phyloP scores from a whole-genome alignment of 2,113 vertebrate species.

The Copsychus sechellarum region DNA sequence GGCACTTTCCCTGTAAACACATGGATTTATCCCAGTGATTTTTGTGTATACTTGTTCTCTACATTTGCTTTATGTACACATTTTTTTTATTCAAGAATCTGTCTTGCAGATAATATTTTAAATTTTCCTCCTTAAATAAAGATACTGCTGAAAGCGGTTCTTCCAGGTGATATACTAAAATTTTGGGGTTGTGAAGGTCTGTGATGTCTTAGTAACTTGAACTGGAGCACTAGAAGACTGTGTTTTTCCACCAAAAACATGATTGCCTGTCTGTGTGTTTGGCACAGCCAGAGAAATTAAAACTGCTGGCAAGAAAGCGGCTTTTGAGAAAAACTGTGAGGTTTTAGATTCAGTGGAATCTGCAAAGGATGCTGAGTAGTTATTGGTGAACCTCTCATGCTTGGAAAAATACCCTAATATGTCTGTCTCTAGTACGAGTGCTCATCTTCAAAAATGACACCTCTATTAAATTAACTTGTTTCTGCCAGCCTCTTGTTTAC shows the following conservation, averaged over 20 bases:
- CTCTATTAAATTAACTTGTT: constrained; percentile 60
- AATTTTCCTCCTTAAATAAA: neutral
- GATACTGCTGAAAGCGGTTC: neutral
- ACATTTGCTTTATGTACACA: accelerated
- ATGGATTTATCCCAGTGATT: neutral
- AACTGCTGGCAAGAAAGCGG: neutral
- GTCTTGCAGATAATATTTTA: neutral
- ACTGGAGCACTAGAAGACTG: neutral
- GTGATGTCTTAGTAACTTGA: neutral
- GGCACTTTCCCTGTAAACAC: neutral
- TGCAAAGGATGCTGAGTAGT: neutral
- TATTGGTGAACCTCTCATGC: neutral
- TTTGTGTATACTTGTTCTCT: neutral
- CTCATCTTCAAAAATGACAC: constrained; percentile 57
- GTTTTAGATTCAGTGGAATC: neutral
- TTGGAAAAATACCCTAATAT: constrained; percentile 15
- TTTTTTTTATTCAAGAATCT: neutral
- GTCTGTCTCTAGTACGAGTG: constrained; percentile 14
- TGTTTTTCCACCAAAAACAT: neutral
- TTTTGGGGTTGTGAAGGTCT: neutral
- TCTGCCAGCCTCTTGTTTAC: constrained; percentile 48
- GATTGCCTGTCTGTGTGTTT: neutral
- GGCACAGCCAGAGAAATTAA: neutral
- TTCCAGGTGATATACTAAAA: neutral
- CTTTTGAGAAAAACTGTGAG: neutral